phyloP scores from a whole-genome alignment of 2,113 vertebrate species.

The Nothocercus julius region DNA sequence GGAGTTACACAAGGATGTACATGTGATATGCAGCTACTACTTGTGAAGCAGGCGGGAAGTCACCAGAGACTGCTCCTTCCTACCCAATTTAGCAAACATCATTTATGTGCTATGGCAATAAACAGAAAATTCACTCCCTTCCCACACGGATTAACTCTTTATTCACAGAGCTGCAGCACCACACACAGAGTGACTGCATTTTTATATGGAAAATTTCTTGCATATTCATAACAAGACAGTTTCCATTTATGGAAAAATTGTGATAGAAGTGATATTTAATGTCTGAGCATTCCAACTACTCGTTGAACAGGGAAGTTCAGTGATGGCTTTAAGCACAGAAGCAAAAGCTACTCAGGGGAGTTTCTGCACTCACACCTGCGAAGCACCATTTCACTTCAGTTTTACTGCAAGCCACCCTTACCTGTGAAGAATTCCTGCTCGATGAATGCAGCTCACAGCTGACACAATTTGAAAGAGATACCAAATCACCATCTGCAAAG shows the following conservation, averaged over 20 bases:
- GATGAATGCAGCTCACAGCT: constrained; percentile 95
- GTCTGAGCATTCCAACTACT: neutral
- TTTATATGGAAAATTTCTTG: neutral
- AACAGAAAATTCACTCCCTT: neutral
- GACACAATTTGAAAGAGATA: constrained; percentile 97
- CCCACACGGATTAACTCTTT: neutral
- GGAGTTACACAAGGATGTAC: neutral
- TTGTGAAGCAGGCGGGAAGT: neutral
- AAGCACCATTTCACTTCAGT: neutral
- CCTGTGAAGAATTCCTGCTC: constrained; percentile 96
- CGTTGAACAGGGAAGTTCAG: neutral
- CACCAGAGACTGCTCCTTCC: neutral
- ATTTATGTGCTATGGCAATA: neutral
- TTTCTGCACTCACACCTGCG: neutral
- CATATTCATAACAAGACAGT: neutral
- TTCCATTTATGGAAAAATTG: neutral
- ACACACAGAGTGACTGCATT: neutral
- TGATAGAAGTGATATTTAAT: neutral
- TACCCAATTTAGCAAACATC: neutral
- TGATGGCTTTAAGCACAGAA: neutral
- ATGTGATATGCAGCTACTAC: neutral
- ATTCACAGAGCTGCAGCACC: neutral
- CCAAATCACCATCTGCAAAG: constrained; percentile 91
- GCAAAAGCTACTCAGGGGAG: neutral
- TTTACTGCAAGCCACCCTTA: constrained; percentile 48